Base-by-base conservation (phyloP, 2,888 invertebrate species). In the Thymelicus lineola region DNA sequence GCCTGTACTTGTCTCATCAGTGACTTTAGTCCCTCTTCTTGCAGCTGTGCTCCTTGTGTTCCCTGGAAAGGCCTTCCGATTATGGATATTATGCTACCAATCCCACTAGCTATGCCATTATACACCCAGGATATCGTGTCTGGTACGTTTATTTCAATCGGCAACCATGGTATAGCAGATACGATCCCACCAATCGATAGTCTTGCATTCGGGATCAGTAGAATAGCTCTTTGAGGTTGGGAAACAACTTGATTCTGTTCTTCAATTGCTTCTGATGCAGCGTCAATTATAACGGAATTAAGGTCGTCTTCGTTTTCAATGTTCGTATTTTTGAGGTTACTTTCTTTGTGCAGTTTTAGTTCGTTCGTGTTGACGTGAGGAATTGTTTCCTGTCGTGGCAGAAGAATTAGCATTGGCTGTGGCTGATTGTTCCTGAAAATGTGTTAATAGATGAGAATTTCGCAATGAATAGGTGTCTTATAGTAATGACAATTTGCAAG, bases 71-170 rank as follows among this genome's bases (percentile, higher is more conserved):
- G 82, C 60, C 88, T 86, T 2, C 90, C 88, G 15, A 90, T 85
- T 9, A 85, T 85, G 12, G 87, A 82, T 55, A 92, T 82, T 0
- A 89, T 85, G 55, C 85, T 75, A 12, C 80, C 71, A 50, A 81
- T 81, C 4, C 80, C 80, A 71, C 70, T 78, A 0, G 86, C 76
- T 60, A 93, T 87, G 6, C 86, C 86, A 73, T 89, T 84, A 67
- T 86, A 87, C 6, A 85, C 87, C 91, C 90, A 91, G 0, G 87
- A 82, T 65, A 95, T 86, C 0, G 94, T 86, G 75, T 96, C 95
- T 3, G 96, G 95, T 0, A 96, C 94, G 79, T 96, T 96, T 1
- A 96, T 84, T 84, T 96, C 95, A 66, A 96, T 86, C 0, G 96
- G 96, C 20, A 96, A 84, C 80, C 94, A 95, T 0, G 94, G 94